Evolutionary conservation across 2,888 invertebrate species (phyloP), one percentile per base, ranked within the genome.

Genomic region (Oscheius onirici): DNA sequence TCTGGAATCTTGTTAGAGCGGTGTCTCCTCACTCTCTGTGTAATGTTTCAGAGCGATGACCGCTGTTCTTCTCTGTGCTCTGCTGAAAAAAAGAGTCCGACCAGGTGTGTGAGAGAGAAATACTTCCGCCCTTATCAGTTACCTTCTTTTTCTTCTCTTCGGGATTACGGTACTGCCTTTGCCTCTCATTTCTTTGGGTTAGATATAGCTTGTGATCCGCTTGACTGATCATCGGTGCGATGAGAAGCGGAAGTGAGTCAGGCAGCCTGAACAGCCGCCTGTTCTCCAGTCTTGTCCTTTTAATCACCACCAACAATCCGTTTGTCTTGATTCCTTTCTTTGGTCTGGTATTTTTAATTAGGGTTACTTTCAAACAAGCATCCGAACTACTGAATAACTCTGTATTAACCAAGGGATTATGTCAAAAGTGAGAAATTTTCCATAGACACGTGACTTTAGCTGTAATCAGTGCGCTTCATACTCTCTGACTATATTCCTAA

Each of bases 31-130:
- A 17, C 13, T 13, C 22, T 34, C 34, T 58, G 58, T 58, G 58
- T 58, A 58, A 58, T 41, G 58, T 58, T 58, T 58, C 58, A 58
- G n/a, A 28, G 28, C n/a, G 55, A 24, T 58, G 58, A 58, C 58
- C 58, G 58, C 58, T 58, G 58, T 58, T 58, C 58, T n/a, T n/a
- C 41, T 17, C n/a, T 34, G 26, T 34, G 55, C 55, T 28, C 26
- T 24, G 51, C n/a, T 55, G 55, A 55, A 55, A 55, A n/a, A n/a
- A 55, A 55, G 55, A 55, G 55, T 28, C 55, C 24, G 26, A 15
- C 28, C 55, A 55, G 55, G 55, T 58, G 58, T 41, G 58, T 41
- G 41, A 41, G 58, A 20, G 58, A 40, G 58, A 55, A 26, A 26
- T 26, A 28, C 28, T 51, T 51, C 20, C 51, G 24, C 20, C 3